Conservation (phyloP, 2,888 invertebrate genomes). For the Pandemis heparana region DNA sequence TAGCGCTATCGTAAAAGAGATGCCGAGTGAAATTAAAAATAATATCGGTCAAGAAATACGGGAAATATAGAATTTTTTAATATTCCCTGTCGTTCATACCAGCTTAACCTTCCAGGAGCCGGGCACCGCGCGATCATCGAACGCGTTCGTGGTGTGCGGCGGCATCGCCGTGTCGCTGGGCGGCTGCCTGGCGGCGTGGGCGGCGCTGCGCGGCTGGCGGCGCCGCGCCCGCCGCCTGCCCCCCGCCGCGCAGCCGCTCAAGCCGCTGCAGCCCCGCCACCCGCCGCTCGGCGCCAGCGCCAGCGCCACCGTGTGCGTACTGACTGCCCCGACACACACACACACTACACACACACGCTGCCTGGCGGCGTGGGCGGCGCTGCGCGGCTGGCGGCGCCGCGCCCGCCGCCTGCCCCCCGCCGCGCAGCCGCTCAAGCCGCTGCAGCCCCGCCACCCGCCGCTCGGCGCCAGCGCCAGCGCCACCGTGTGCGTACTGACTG, state of each 20-base stretch:
- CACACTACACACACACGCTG: too few species aligned
- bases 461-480: constrained; percentile 59
- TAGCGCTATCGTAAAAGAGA: too few species aligned
- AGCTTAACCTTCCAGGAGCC: background rate
- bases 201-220: constrained; percentile 59
- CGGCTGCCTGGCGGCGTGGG: constrained; percentile 59
- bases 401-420: constrained; percentile 48
- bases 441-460: constrained; percentile 47
- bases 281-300: constrained; percentile 52
- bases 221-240: constrained; percentile 48
- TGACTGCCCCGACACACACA: too few species aligned
- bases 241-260: constrained; percentile 44
- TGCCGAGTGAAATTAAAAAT: too few species aligned
- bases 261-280: constrained; percentile 43
- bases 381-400: constrained; percentile 56
- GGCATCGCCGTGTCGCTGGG: constrained; percentile 60
- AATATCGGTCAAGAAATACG: too few species aligned
- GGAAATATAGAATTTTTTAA: too few species aligned
- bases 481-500: constrained; percentile 58
- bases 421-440: constrained; percentile 43
- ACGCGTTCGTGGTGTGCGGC: constrained; percentile 64
- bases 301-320: constrained; percentile 68
- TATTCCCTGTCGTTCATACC: background rate
- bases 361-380: constrained; percentile 59
- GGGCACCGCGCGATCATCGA: constrained; percentile 50